Evolutionary conservation across 2,113 vertebrate species (phyloP).

Genomic region (Vireo altiloquus): DNA sequence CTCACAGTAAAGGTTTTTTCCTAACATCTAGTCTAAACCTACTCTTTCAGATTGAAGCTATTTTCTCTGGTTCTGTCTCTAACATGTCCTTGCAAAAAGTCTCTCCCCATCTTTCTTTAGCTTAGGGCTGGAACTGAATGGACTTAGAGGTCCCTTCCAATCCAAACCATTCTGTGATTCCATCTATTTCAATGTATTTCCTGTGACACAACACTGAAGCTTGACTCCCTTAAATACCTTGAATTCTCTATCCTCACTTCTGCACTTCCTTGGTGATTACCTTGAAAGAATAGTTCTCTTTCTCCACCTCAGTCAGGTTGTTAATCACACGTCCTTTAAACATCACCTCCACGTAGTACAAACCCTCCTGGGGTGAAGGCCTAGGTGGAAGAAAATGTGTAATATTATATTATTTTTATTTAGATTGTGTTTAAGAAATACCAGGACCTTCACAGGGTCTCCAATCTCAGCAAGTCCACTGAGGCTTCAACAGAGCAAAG

Average conservation of each 20-base stretch:
- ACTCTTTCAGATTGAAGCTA: neutral
- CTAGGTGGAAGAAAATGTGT: neutral
- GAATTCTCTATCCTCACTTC: neutral
- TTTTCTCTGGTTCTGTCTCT: neutral
- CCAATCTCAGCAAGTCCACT: neutral
- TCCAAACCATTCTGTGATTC: neutral
- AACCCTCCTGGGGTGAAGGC: neutral
- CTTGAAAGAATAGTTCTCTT: slow-evolving; percentile 52
- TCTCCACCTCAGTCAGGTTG: neutral
- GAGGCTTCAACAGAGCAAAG: neutral
- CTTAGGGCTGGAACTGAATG: neutral
- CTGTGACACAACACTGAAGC: neutral
- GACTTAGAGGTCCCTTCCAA: neutral
- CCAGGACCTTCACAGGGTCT: neutral
- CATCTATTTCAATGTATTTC: neutral
- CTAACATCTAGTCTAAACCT: neutral
- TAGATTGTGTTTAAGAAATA: neutral
- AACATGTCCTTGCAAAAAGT: neutral
- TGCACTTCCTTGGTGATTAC: neutral
- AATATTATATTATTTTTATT: neutral
- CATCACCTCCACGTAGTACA: slow-evolving; percentile 34
- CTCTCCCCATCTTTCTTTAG: neutral
- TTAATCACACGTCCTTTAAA: slow-evolving; percentile 14
- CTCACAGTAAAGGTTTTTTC: neutral
- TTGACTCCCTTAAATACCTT: neutral